Base-by-base conservation (phyloP, 1,140 invertebrate species). In the Drosophila nigrodunni region DNA sequence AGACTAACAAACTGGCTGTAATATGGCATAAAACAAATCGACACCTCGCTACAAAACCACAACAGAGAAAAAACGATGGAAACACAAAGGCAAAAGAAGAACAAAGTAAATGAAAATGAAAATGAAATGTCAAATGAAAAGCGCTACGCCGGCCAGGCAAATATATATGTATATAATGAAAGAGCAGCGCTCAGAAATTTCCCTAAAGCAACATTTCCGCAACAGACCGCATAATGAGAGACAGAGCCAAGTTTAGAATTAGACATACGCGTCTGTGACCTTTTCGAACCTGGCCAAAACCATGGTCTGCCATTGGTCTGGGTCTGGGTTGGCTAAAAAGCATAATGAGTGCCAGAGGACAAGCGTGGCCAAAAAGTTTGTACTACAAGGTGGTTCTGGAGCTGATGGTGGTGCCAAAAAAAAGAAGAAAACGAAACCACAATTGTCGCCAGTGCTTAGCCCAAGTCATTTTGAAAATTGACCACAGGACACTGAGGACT, bases 181-280 rank as follows among this genome's bases (percentile, higher is more conserved):
- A 89, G 85, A 77, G 47, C 71, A 90, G 59, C 85, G 59, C 66
- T 75, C 21, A 47, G 54, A 60, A 78, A 83, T 78, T 79, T 80
- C 78, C 72, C 78, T 65, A 77, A 78, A 81, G 75, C 71, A 83
- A 81, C 71, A 88, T 85, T 91, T 91, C 88, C 88, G 88, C 80
- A 83, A 55, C 80, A 91, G 88, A 91, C 88, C 88, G 88, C 82
- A 91, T 91, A 91, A 91, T 91, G 88, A 91, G 88, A 65, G 80
- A 73, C 25, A 30, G 39, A 60, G 71, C 52, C 75, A 62, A 74
- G 74, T 73, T 77, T 77, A 77, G 74, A 74, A 70, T 78, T 74
- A 69, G 70, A 69, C 72, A 75, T 78, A 78, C 69, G 76, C 76
- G 77, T 76, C 66, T 72, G 50, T 76, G 77, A 76, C 73, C 77